Evolutionary conservation across 2,113 vertebrate genomes (phyloP).

Genomic region (Piaya cayana): DNA sequence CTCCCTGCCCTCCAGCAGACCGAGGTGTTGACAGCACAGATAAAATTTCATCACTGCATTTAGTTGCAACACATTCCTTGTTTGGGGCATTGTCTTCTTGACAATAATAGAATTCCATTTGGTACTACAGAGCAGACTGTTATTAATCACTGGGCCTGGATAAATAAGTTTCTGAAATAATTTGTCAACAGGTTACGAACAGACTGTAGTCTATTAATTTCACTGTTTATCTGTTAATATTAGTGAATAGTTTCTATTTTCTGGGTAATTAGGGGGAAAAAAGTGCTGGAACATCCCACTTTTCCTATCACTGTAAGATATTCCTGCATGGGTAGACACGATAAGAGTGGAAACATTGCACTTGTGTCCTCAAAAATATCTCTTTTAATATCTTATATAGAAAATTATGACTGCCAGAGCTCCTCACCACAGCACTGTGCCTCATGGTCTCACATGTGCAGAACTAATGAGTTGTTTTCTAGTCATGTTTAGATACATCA

Average conservation of each 20-base stretch:
- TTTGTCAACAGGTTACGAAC: neutral
- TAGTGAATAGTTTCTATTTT: neutral
- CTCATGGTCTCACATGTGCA: neutral
- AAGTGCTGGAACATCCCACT: neutral
- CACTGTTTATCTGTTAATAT: neutral
- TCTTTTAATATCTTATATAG: neutral
- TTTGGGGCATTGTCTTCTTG: neutral
- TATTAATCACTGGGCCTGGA: neutral
- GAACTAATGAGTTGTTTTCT: neutral
- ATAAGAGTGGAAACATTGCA: neutral
- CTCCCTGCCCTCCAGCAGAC: too few relatives aligned
- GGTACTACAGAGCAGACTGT: neutral
- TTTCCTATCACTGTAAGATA: neutral
- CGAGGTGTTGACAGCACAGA: neutral
- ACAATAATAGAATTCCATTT: neutral
- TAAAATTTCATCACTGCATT: neutral
- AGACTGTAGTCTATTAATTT: neutral
- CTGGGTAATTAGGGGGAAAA: neutral
- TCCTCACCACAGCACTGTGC: accelerated
- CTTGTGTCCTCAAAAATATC: neutral
- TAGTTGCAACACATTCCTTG: neutral
- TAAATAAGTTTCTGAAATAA: neutral
- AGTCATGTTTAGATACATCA: neutral
- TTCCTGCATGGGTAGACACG: neutral
- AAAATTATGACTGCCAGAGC: neutral